Base-by-base conservation (phyloP, 2,888 invertebrate genomes). In the Sericinus montela region DNA sequence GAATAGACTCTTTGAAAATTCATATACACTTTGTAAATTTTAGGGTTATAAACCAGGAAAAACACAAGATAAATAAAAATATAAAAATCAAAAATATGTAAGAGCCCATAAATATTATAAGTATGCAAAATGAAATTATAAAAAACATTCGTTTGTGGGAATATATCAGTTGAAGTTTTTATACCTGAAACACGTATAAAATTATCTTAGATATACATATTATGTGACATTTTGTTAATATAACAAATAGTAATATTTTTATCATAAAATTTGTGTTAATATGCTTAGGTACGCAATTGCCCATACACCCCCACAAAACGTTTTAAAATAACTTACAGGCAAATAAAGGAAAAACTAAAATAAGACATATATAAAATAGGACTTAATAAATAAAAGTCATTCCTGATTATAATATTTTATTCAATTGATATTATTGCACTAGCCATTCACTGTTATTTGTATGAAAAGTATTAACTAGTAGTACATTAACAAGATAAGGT, bases 221-320 rank as follows among this genome's bases (percentile, higher is more conserved):
- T n/a, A 8, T 25, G 25, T 25, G 8, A 25, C 25, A 25, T 25
- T 25, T 25, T 25, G 8, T 25, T 36, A 15, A 37, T 37, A 30
- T 42, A 41, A 29, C 28, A 10, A 7, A 29, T 23, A 23, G 23
- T 36, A 39, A 36, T 30, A 11, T 40, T 19, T 45, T 13, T 10
- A 16, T 23, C 6, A 25, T 41, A 30, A 8, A 34, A 23, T 38
- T n/a, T 45, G 15, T 16, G 15, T 51, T 13, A 42, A 40, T 11
- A 42, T 37, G 19, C 62, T 58, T 58, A 60, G 58, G 59, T 60
- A 57, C 53, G 60, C 56, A 72, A 85, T 84, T 88, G 87, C 87
- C 87, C 87, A 88, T 87, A 88, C 87, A 88, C 86, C 86, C 87
- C 87, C 86, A 86, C 86, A 88, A 87, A 85, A 80, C 78, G 77